Conservation (phyloP, 2,113 vertebrate species). For the Pterocles orientalis region DNA sequence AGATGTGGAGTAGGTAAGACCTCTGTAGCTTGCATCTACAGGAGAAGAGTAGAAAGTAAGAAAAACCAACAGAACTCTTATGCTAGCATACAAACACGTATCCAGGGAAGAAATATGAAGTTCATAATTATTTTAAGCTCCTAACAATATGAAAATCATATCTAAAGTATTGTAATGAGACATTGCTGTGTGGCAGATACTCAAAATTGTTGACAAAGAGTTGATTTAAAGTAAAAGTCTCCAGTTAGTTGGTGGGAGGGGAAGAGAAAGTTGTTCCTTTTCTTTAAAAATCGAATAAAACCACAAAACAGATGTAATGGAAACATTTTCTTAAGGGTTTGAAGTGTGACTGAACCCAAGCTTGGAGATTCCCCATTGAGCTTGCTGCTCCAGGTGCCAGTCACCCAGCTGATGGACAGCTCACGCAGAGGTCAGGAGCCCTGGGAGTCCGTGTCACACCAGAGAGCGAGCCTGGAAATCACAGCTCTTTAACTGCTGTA, state of each 20-base stretch:
- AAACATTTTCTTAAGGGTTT: neutral
- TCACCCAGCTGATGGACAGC: neutral
- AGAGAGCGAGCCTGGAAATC: neutral
- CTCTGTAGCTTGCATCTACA: neutral
- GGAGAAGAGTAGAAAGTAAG: neutral
- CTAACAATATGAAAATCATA: neutral
- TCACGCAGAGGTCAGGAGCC: neutral
- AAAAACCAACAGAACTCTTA: neutral
- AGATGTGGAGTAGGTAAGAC: neutral
- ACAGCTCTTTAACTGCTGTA: neutral
- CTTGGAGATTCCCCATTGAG: too few relatives aligned
- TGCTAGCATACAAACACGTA: accelerated
- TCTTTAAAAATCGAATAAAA: neutral
- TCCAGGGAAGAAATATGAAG: neutral
- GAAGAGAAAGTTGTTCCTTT: neutral
- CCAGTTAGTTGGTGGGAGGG: neutral
- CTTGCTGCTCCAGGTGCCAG: neutral
- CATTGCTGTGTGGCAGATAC: neutral
- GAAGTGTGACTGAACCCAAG: neutral
- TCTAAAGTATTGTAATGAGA: neutral
- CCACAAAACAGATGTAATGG: neutral
- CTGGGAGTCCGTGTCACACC: neutral
- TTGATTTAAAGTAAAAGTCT: neutral
- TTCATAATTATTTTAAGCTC: neutral
- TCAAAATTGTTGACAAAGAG: neutral